These are phyloP conservation scores for Prinia subflava DNA, from an alignment of 2,113 vertebrate species.

Conservation along the genomic window DNA sequence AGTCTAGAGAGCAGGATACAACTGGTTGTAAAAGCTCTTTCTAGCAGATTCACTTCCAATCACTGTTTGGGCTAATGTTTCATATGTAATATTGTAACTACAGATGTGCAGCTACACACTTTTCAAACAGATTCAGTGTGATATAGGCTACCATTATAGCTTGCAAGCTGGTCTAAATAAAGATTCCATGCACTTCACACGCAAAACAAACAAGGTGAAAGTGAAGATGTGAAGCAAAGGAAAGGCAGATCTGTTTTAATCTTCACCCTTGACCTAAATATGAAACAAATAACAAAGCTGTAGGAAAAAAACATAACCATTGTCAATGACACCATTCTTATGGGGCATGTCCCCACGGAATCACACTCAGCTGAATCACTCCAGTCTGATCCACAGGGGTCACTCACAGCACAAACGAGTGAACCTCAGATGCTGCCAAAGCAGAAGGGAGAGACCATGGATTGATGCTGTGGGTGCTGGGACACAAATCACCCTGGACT, in stretches of 20 bases:
- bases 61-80: background rate
- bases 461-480: background rate
- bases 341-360: background rate
- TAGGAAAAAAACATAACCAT: background rate
- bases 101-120: background rate
- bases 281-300: background rate
- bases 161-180: background rate
- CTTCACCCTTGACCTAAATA: background rate
- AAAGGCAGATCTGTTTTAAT: background rate
- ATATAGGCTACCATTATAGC: background rate
- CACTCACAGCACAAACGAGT: background rate
- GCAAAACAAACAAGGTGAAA: background rate
- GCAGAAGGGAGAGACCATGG: background rate
- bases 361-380: accelerated
- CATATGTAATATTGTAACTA: accelerated
- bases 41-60: background rate
- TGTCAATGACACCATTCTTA: background rate
- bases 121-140: background rate
- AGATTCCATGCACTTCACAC: background rate
- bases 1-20: background rate
- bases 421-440: background rate
- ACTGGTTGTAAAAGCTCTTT: background rate
- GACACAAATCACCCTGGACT: background rate
- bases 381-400: background rate
- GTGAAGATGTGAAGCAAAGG: background rate